Conservation (phyloP, 2,113 vertebrate genomes). For the Sprattus sprattus region DNA sequence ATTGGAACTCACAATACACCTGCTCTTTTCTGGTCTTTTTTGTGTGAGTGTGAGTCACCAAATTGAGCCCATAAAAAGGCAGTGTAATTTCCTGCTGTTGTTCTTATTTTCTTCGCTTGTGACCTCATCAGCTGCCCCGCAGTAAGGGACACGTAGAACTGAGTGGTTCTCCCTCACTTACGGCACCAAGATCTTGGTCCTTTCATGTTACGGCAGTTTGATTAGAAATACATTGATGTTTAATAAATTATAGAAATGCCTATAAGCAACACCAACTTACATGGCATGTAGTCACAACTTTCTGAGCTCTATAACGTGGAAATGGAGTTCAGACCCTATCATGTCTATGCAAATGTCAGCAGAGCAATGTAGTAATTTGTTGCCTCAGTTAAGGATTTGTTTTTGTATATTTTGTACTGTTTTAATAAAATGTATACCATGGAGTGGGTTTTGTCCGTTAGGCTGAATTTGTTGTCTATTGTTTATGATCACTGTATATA, state of each 20-base stretch:
- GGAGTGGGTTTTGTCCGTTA: not conserved
- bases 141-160: not conserved
- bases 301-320: not conserved
- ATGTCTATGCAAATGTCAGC: not conserved
- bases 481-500: not conserved
- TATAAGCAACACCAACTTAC: not conserved
- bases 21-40: not conserved
- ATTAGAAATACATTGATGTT: not conserved
- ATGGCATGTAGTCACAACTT: not conserved
- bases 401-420: not conserved
- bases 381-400: not conserved
- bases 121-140: not conserved
- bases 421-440: not conserved
- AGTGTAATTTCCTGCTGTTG: not conserved
- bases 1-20: not conserved
- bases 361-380: not conserved
- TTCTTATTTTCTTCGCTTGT: not conserved
- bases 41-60: not conserved
- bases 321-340: not conserved
- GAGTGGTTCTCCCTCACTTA: not conserved
- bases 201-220: not conserved
- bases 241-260: constrained; percentile 4
- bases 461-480: not conserved
- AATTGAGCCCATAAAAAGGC: not conserved
- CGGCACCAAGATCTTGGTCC: not conserved